These are phyloP conservation scores for Lamellibrachia satsuma DNA, from an alignment of 2,888 invertebrate genomes.

Conservation along the genomic window DNA sequence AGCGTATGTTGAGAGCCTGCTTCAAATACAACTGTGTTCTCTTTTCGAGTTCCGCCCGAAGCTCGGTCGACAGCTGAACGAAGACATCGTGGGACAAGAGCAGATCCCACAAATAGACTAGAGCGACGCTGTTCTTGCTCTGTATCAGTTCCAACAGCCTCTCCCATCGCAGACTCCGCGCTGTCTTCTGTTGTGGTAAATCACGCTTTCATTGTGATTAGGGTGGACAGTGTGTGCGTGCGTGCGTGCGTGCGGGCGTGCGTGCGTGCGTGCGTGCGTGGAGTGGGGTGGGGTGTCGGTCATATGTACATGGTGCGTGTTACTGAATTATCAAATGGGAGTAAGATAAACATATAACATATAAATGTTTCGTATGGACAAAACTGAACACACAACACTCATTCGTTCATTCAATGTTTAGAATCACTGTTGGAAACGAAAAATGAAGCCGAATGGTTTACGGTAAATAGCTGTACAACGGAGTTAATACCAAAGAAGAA, in stretches of 20 bases:
- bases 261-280: background rate
- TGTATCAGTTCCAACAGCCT: background rate
- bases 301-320: background rate
- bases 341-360: background rate
- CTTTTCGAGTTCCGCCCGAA: background rate
- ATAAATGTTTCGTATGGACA: no score
- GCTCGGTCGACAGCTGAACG: background rate
- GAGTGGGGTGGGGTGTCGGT: background rate
- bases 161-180: background rate
- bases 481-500: no score
- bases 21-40: background rate
- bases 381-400: no score
- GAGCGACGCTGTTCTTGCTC: conserved; percentile 5
- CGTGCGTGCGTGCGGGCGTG: background rate
- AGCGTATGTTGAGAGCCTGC: background rate
- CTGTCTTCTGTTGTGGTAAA: background rate
- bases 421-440: no score
- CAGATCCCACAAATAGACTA: background rate
- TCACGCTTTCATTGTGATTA: background rate
- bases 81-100: background rate
- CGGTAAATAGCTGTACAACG: no score
- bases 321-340: background rate
- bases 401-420: no score
- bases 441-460: no score
- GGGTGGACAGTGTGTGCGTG: no score